Base-by-base conservation (phyloP, 2,113 vertebrate species). In the Megalops atlanticus region DNA sequence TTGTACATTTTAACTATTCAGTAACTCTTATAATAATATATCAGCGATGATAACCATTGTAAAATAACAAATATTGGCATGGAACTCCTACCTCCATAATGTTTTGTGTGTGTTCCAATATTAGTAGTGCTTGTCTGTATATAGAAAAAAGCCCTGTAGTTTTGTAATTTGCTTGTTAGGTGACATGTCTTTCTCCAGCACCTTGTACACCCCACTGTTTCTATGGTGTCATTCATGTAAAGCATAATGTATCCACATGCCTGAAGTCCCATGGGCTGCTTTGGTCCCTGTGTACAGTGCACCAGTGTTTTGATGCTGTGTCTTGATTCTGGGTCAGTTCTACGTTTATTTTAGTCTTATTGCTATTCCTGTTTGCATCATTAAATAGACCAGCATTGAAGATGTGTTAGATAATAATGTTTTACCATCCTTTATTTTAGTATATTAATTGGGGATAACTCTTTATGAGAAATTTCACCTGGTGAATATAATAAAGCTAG, bases 11-110 rank as follows among this genome's bases (percentile, higher is more conserved):
- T 24, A 43, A 18, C 40, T 38, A 21, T 16, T 45, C 39, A n/a
- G 31, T 79, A 31, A 36, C 52, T 10, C 38, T 41, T 72, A 24
- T 58, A n/a, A 33, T 47, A 6, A 16, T 18, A 52, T 1, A 31
- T 21, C 6, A 18, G 35, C 38, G 41, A 52, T 40, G 41, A 54
- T 64, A 36, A 27, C 84, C 84, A 82, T 85, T 91, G 91, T 92
- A 91, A 93, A 93, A 90, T 92, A 92, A 94, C 91, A 92, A 89
- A 70, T 78, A 81, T 93, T 92, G 92, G 93, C 92, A 94, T 93
- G 92, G 92, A 92, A 92, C 87, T 73, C 88, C 86, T 85, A 52
- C 21, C 3, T 52, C 21, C 49, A 52, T 52, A 52, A 52, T 79
- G 47, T 47, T 52, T 85, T 54, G 86, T 84, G 41, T 73, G 80